Evolutionary conservation across 2,113 vertebrate genomes (phyloP), one percentile per base, ranked within the genome.

Genomic region (Himantopus leucocephalus): DNA sequence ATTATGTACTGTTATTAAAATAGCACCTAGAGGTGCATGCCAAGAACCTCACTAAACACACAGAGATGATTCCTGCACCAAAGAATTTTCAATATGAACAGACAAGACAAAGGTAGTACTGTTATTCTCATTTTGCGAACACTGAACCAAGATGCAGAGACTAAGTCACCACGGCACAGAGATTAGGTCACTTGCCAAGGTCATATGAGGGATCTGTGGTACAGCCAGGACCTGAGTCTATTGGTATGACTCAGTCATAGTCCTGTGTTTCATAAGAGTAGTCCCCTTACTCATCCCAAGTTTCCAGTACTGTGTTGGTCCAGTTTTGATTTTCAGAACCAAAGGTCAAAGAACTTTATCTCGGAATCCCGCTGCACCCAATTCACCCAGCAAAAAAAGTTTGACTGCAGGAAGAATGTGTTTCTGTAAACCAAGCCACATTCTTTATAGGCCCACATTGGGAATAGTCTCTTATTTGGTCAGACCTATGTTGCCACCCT

Each of bases 101-200:
- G 85, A 91, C 76, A 95, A 96, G 88, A 95, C 96, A 97, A 96
- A 94, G 94, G 66, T 70, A 87, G 60, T 58, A 92, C 86, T 97
- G 95, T 95, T 97, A 78, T 68, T 72, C 80, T 88, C 70, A 75
- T 92, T 95, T 95, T 91, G 63, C 86, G 79, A 88, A 96, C 53
- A 78, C 39, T 73, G 58, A 94, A 85, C 27, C 24, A 85, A 73
- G 74, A 62, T 70, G 64, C 53, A 76, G 66, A 94, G 83, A 62
- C 55, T 80, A 94, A 96, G 76, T 88, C 75, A 93, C 73, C 39
- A 64, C 3, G 1, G 85, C 63, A 71, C 6, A 3, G 68, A 70
- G 83, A 94, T 80, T 92, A 76, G 30, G 73, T 91, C 83, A 85
- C 23, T 89, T 88, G 80, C 94, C 88, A 92, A 84, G 83, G 92